Evolutionary conservation across 2,888 invertebrate species (phyloP), one percentile per base, ranked within the genome.

Genomic region (Dryocosmus kuriphilus): DNA sequence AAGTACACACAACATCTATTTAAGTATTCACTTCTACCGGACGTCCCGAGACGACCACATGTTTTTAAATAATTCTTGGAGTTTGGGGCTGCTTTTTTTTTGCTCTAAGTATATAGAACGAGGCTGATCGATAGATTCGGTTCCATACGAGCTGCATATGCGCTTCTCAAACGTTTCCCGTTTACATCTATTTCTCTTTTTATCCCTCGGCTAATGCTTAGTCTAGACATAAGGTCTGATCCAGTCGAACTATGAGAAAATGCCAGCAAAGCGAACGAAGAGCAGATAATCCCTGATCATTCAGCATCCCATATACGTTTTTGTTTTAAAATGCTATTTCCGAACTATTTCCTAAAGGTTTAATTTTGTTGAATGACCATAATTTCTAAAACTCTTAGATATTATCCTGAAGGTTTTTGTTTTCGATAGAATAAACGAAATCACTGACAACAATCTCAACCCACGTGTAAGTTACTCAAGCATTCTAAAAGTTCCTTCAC

Each of bases 171-270:
- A 71, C 71, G 71, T 71, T 71, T 71, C 32, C 46, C 71, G n/a
- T 71, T 30, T 24, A 57, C 51, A 51, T 71, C 30, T 71, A 71
- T 71, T 71, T 71, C 27, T 51, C 71, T 51, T 71, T 71, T 71
- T 71, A 71, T 57, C 71, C 30, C 65, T 38, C 30, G n/a, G n/a
- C 51, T 71, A 71, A 71, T 71, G 71, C 71, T 71, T 71, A 71
- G 71, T 71, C 71, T 71, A 71, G 71, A 71, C 71, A 30, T 51
- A 71, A 71, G 71, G 51, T 30, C 71, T 71, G 71, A 71, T 71
- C 71, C 71, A 71, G 22, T 51, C 71, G 46, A 71, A 71, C 71
- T 71, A 51, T 71, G 30, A 41, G 51, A 71, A 71, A 71, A 71
- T 24, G 71, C 46, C 30, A 71, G 46, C 71, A 32, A 71, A 71